A percentile compares a stretch with the other conserved stretches of the same genome.
These are phyloP conservation scores for Andrena minutula DNA, from an alignment of 2,888 invertebrate genomes.

Conservation along the genomic window DNA sequence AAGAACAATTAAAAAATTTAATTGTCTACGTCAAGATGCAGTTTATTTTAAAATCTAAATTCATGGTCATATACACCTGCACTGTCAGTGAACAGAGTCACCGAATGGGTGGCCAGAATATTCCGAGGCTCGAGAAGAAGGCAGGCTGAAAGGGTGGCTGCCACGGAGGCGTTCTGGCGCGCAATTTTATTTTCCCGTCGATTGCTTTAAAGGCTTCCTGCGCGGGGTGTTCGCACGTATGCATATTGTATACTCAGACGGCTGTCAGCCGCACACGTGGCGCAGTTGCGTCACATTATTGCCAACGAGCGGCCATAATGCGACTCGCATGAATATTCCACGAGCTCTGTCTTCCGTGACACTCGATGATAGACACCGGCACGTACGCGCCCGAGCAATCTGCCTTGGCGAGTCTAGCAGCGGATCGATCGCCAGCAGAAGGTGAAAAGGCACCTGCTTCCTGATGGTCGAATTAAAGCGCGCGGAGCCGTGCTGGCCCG, in stretches of 20 bases:
- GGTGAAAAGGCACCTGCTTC: background rate
- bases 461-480: background rate
- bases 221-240: background rate
- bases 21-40: too few species aligned
- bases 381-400: constrained; percentile 17
- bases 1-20: too few species aligned
- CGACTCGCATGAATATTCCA: constrained; percentile 60
- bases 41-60: background rate
- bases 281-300: constrained; percentile 62
- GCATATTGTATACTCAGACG: constrained; percentile 33
- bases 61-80: too few species aligned
- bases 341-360: constrained; percentile 57
- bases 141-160: too few species aligned
- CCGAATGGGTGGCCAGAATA: too few species aligned
- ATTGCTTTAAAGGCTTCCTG: constrained; percentile 13
- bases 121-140: too few species aligned
- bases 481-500: background rate
- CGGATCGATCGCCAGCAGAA: background rate
- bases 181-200: constrained; percentile 13
- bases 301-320: constrained; percentile 57
- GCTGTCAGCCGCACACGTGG: constrained; percentile 56
- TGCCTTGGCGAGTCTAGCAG: constrained; percentile 11
- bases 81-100: too few species aligned
- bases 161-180: too few species aligned
- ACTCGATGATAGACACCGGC: constrained; percentile 50